Evolutionary conservation across 2,797 vertebrate genomes (phyloP).

Genomic region (Dermochelys coriacea): DNA sequence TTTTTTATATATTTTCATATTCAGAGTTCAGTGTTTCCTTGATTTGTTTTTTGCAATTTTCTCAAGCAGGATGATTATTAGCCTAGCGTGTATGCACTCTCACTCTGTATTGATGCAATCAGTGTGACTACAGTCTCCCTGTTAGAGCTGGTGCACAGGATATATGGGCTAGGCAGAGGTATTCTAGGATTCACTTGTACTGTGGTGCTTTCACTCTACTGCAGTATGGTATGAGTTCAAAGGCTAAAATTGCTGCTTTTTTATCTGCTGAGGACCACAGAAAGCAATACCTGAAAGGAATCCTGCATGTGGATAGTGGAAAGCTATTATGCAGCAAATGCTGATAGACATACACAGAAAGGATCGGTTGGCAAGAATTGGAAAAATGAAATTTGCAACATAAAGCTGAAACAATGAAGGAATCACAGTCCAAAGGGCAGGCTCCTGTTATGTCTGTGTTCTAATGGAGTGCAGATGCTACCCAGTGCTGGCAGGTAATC

Average conservation of each 20-base stretch:
- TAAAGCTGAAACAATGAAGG: slow-evolving; percentile 7
- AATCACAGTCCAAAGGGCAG: slow-evolving; percentile 49
- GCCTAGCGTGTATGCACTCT: fast-evolving
- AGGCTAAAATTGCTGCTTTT: slow-evolving; percentile 44
- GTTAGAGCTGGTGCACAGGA: background rate
- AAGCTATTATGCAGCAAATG: background rate
- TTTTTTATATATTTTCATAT: background rate
- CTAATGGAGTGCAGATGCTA: slow-evolving; percentile 48
- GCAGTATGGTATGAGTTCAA: fast-evolving
- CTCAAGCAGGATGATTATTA: background rate
- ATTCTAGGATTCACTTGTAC: background rate
- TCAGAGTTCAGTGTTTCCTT: background rate
- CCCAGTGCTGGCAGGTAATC: slow-evolving; percentile 62
- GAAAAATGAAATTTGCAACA: background rate
- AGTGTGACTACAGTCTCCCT: background rate
- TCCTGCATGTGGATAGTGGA: background rate
- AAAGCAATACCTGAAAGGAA: slow-evolving; percentile 16
- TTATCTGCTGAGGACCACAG: slow-evolving; percentile 26
- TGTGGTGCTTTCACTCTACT: background rate
- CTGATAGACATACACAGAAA: background rate
- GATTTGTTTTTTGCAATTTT: background rate
- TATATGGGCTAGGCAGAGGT: background rate
- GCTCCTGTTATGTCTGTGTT: background rate
- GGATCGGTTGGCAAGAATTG: slow-evolving; percentile 19
- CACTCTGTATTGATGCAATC: background rate